phyloP scores from a whole-genome alignment of 2,113 vertebrate genomes.

The Ailurus styani region DNA sequence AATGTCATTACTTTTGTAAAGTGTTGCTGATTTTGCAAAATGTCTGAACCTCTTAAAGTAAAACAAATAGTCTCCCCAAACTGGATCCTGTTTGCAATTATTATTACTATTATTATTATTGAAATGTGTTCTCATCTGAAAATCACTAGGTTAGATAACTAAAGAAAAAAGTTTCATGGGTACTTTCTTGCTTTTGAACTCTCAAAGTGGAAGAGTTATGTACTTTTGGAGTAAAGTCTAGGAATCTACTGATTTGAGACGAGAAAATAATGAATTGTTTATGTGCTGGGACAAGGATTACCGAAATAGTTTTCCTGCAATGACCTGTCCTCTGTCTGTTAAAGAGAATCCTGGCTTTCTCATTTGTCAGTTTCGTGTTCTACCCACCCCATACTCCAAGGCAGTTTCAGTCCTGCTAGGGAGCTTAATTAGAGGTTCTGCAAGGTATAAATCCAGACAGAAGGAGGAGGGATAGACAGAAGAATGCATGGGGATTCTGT shows the following conservation, averaged over 20 bases:
- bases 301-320: constrained; percentile 15
- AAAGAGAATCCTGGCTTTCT: background rate
- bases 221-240: background rate
- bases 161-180: background rate
- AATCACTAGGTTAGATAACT: background rate
- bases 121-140: background rate
- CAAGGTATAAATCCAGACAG: background rate
- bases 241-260: background rate
- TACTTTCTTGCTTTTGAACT: background rate
- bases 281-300: background rate
- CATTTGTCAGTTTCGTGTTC: background rate
- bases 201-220: background rate
- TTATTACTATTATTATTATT: background rate
- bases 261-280: background rate
- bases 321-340: background rate
- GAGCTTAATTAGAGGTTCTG: background rate
- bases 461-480: background rate
- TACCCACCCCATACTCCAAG: background rate
- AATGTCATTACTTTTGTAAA: background rate
- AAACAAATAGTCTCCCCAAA: background rate
- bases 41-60: background rate
- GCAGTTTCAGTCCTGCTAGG: background rate
- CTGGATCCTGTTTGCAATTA: too few relatives aligned
- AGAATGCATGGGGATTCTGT: background rate
- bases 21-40: background rate